Conservation (phyloP, 2,888 invertebrate species). For the Gastrophysa polygoni region DNA sequence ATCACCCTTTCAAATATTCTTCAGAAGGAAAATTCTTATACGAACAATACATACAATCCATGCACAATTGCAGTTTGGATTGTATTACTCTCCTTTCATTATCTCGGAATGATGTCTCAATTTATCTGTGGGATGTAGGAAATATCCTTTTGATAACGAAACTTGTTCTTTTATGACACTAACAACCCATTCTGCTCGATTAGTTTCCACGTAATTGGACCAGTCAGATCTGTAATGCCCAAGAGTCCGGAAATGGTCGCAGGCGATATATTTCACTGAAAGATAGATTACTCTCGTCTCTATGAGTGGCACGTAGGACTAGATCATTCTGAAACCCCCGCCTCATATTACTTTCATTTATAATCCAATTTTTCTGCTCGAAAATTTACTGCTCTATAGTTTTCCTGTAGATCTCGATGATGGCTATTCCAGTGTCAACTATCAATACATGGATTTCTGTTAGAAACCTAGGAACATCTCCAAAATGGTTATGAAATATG, state of each 20-base stretch:
- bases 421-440: too few species aligned
- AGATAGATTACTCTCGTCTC: conserved; percentile 21
- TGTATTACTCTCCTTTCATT: background rate
- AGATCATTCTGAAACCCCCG: conserved; percentile 17
- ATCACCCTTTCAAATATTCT: too few species aligned
- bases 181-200: background rate
- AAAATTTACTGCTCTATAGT: too few species aligned
- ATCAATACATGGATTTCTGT: too few species aligned
- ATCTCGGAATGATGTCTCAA: background rate
- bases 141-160: background rate
- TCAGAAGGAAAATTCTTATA: too few species aligned
- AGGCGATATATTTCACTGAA: conserved; percentile 15
- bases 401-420: too few species aligned
- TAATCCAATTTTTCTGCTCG: too few species aligned
- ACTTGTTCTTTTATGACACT: background rate
- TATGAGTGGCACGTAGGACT: conserved; percentile 23
- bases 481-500: too few species aligned
- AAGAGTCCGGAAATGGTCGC: conserved; percentile 10
- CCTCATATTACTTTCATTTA: conserved; percentile 25
- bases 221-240: conserved; percentile 16
- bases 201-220: conserved; percentile 22
- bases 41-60: too few species aligned
- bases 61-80: too few species aligned
- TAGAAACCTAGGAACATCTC: too few species aligned
- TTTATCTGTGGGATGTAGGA: background rate